Evolutionary conservation across 2,113 vertebrate species (phyloP).

Genomic region (Damaliscus lunatus): DNA sequence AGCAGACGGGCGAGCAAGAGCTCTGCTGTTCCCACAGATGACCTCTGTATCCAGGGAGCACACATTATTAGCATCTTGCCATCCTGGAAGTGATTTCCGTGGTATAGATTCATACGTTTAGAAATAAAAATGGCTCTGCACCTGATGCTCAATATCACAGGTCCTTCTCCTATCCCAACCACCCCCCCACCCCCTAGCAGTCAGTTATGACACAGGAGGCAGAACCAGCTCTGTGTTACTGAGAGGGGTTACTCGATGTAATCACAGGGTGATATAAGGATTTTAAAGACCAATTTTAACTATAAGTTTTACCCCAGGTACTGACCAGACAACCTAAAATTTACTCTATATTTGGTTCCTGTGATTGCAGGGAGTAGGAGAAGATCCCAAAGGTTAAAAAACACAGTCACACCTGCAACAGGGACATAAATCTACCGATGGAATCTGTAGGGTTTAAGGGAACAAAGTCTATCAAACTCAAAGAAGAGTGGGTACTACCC

Average conservation of each 20-base stretch:
- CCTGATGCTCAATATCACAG: not conserved
- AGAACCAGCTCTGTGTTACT: not conserved
- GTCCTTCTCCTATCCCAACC: not conserved
- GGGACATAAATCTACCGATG: not conserved
- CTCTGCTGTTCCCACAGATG: not conserved
- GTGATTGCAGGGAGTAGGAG: not conserved
- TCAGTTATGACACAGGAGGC: not conserved
- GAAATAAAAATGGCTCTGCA: not conserved
- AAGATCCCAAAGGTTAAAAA: not conserved
- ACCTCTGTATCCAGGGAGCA: not conserved
- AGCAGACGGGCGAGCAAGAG: accelerated
- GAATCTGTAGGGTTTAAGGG: not conserved
- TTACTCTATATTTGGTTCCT: not conserved
- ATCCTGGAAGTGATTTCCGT: not conserved
- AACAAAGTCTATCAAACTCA: not conserved
- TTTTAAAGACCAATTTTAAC: not conserved
- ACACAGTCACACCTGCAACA: not conserved
- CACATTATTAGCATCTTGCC: not conserved
- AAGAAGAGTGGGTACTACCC: not conserved
- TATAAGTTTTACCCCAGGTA: not conserved
- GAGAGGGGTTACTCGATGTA: not conserved
- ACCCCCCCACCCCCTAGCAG: no score
- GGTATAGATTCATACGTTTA: not conserved
- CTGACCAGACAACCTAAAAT: not conserved
- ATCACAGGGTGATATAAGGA: not conserved